Percentiles rank a stretch among this genome's conserved stretches.
Conservation (phyloP, 2,888 invertebrate genomes). For the Nasonia oneida region DNA sequence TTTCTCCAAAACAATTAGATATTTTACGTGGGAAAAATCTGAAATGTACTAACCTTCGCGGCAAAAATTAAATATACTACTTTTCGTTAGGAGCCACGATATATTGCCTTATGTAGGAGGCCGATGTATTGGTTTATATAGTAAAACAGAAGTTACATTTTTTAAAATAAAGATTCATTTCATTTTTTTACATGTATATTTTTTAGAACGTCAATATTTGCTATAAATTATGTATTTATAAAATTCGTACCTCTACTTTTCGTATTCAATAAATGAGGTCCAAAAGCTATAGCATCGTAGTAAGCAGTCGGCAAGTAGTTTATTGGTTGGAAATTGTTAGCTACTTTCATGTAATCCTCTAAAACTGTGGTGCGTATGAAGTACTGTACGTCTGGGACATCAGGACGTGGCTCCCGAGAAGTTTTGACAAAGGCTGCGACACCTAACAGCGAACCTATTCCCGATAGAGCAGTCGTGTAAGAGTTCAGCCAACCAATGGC, state of each 20-base stretch:
- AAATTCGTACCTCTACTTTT: constrained; percentile 75
- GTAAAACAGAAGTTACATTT: background rate
- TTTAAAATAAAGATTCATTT: background rate
- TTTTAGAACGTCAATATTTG: background rate
- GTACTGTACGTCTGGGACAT: constrained; percentile 12
- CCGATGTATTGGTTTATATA: too few species aligned
- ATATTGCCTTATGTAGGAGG: too few species aligned
- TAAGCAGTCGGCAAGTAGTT: constrained; percentile 1
- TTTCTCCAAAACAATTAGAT: too few species aligned
- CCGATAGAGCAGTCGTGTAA: background rate
- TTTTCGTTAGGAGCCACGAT: too few species aligned
- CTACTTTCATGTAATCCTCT: background rate
- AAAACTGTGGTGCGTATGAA: background rate
- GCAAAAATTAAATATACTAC: too few species aligned
- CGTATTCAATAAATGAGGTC: constrained; percentile 78
- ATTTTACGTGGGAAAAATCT: too few species aligned
- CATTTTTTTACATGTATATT: background rate
- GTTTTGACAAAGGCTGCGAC: constrained; percentile 6
- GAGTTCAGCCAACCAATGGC: background rate
- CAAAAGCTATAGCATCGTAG: constrained; percentile 66
- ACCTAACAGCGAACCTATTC: background rate
- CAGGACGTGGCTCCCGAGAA: background rate
- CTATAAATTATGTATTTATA: background rate
- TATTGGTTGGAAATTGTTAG: background rate
- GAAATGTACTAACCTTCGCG: too few species aligned